Evolutionary conservation across 2,888 invertebrate genomes (phyloP).

Genomic region (Ochropacha duplaris): DNA sequence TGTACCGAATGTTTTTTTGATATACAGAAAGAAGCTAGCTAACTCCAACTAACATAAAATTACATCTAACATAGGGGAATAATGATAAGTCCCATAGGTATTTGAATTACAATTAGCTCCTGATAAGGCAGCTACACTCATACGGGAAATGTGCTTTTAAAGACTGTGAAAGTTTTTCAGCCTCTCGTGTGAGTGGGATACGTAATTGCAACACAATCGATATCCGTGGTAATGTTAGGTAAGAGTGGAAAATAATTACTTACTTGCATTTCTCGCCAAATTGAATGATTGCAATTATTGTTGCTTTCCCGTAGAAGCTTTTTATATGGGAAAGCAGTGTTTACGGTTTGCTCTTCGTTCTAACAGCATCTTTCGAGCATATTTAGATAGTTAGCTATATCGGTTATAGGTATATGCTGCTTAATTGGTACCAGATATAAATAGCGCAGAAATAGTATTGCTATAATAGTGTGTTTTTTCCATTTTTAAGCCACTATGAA

Average conservation of each 20-base stretch:
- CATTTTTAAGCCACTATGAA: too few relatives aligned
- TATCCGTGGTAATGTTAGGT: constrained; percentile 76
- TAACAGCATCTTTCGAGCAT: too few relatives aligned
- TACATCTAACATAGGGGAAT: too few relatives aligned
- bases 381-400: not conserved
- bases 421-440: not conserved
- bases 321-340: constrained; percentile 56
- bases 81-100: constrained; percentile 9
- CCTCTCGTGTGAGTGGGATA: constrained; percentile 50
- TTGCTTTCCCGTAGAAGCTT: constrained; percentile 56
- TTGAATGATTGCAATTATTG: constrained; percentile 54
- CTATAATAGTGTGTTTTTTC: not conserved
- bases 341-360: constrained; percentile 21
- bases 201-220: constrained; percentile 64
- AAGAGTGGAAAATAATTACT: constrained; percentile 61
- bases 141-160: constrained; percentile 40
- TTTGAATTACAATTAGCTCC: too few relatives aligned
- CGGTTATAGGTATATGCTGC: not conserved
- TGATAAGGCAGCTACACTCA: too few relatives aligned
- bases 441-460: not conserved
- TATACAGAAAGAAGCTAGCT: too few relatives aligned
- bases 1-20: too few relatives aligned
- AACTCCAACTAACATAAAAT: too few relatives aligned
- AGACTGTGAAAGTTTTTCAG: constrained; percentile 63
- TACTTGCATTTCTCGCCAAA: constrained; percentile 40